A percentile compares a stretch with the other conserved stretches of the same genome.
Evolutionary conservation across 2,113 vertebrate species (phyloP).

Genomic region (Oreocharis arfaki): DNA sequence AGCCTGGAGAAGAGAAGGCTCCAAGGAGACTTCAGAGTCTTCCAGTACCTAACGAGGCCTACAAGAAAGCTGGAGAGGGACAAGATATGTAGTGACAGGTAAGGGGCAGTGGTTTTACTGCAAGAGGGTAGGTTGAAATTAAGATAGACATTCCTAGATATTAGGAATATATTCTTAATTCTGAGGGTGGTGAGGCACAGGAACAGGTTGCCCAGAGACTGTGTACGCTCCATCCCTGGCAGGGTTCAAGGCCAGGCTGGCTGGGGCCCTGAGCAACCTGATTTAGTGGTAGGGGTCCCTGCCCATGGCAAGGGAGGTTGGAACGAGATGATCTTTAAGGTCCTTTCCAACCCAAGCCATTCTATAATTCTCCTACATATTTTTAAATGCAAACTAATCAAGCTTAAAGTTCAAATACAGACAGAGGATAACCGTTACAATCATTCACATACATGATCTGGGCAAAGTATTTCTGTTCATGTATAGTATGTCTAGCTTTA

Average conservation of each 20-base stretch:
- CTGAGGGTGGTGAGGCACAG: neutral
- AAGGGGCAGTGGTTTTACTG: neutral
- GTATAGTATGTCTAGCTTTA: neutral
- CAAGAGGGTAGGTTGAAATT: neutral
- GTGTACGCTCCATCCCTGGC: neutral
- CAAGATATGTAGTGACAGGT: neutral
- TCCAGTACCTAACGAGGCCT: neutral
- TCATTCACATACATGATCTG: neutral
- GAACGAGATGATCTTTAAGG: neutral
- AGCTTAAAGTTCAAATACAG: neutral
- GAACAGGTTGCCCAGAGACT: neutral
- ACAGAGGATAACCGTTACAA: neutral
- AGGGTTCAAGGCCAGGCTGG: neutral
- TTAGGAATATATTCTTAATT: neutral
- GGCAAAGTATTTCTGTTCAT: neutral
- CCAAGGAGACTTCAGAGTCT: neutral
- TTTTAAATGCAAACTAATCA: neutral
- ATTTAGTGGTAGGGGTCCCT: neutral
- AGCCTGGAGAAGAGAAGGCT: neutral
- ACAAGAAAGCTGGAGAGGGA: neutral
- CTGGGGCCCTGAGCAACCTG: neutral
- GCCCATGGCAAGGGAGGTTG: neutral
- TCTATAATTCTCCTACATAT: neutral
- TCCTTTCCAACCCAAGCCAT: neutral
- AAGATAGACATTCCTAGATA: too few species aligned